phyloP scores from a whole-genome alignment of 92 coral and sea anemone species.

The Epizoanthus scotinus region DNA sequence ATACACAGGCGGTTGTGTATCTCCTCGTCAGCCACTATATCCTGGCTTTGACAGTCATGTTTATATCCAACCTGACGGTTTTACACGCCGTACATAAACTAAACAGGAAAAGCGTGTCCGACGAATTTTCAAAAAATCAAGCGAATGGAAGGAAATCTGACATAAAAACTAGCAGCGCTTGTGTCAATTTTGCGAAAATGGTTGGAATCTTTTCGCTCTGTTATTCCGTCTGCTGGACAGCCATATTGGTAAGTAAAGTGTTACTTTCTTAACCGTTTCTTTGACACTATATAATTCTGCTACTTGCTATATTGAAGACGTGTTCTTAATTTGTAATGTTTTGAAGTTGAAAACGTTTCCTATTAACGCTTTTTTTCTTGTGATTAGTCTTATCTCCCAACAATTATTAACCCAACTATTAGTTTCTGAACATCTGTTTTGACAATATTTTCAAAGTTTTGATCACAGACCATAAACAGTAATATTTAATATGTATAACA shows the following conservation, averaged over 20 bases:
- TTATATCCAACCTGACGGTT: constrained; percentile 72
- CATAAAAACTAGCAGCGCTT: constrained; percentile 63
- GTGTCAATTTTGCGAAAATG: constrained; percentile 88
- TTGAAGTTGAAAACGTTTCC: constrained; percentile 1
- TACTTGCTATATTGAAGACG: constrained; percentile 5
- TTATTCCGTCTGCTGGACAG: constrained; percentile 86
- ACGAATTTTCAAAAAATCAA: constrained; percentile 59
- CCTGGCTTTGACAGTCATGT: constrained; percentile 63
- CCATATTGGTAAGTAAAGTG: constrained; percentile 71
- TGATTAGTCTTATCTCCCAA: not conserved
- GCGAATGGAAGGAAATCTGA: constrained; percentile 42
- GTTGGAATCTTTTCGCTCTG: constrained; percentile 83
- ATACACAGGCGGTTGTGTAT: constrained; percentile 67
- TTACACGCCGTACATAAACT: constrained; percentile 74
- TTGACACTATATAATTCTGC: not conserved
- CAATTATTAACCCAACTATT: not conserved
- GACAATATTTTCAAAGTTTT: not conserved
- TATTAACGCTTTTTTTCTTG: constrained; percentile 1
- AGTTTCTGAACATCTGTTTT: not conserved
- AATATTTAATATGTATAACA: not conserved
- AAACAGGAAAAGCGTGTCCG: constrained; percentile 77
- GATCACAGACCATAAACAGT: not conserved
- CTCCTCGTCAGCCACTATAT: constrained; percentile 73
- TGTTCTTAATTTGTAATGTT: constrained; percentile 31
- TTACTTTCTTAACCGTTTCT: not conserved